Percentiles rank a stretch among this genome's conserved stretches.
Conservation (phyloP, 37 sponge, comb jelly and placozoan genomes). For the Eunapius fragilis region DNA sequence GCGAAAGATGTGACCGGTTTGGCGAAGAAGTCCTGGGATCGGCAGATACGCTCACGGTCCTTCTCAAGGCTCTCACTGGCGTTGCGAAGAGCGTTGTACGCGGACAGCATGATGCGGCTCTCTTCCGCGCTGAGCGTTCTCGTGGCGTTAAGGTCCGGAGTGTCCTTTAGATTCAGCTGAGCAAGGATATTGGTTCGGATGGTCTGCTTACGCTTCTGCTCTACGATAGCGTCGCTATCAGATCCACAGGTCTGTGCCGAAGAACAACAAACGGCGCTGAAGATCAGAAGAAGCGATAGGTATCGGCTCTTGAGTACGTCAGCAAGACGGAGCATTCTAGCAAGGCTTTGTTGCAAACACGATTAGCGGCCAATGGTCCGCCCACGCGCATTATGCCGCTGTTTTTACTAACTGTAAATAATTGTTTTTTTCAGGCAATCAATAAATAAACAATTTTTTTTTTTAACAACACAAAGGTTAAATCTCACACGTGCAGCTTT, state of each 20-base stretch:
- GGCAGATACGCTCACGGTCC: constrained; percentile 25
- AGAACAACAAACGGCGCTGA: background rate
- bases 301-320: background rate
- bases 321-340: background rate
- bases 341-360: background rate
- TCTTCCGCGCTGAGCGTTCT: background rate
- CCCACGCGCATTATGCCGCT: background rate
- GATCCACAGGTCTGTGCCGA: background rate
- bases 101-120: background rate
- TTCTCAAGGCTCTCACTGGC: constrained; percentile 15
- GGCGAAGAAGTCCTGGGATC: constrained; percentile 46
- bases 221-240: background rate
- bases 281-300: background rate
- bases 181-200: constrained; percentile 43
- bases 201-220: constrained; percentile 22
- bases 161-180: constrained; percentile 21
- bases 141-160: background rate
- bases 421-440: background rate
- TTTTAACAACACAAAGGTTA: background rate
- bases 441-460: background rate
- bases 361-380: background rate
- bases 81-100: background rate
- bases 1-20: constrained; percentile 51
- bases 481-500: background rate
- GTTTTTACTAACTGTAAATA: background rate